Evolutionary conservation across 2,797 vertebrate species (phyloP), one percentile per base, ranked within the genome.

Genomic region (Neomorphus geoffroyi): DNA sequence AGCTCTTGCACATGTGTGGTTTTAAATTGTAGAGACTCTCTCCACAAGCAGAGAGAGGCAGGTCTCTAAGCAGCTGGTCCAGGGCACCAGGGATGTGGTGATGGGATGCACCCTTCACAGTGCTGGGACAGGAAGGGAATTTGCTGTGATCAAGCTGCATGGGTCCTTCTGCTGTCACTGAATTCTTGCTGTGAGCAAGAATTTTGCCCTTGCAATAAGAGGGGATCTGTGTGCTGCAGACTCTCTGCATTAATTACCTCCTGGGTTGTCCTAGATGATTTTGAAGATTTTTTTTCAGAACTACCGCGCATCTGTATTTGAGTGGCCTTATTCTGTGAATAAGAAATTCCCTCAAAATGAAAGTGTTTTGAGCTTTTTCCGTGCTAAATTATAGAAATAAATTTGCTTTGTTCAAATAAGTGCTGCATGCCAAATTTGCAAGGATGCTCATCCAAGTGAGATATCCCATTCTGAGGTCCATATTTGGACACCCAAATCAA

Each of bases 401-500:
- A 93, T 96, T 96, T 82, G 72, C 94, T 97, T 96, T 93, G 91
- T 94, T 96, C 94, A 95, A 96, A 39, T 95, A 92, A 81, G 51
- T 1, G 14, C 90, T 51, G 45, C 7, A 6, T 13, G 95, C 91
- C 95, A 97, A 93, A 97, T 96, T 79, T 91, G 61, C 88, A 60
- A 90, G 91, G 87, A 92, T 95, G 90, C 94, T 96, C 90, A 93
- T 97, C 94, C 92, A 90, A 95, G 90, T 93, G 88, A 94, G 85
- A 96, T 95, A 97, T 77, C 92, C 91, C 94, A 81, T 92, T 95
- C 94, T 88, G 80, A 96, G 94, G 94, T 90, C 96, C 95, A 90
- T 97, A 96, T 93, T 97, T 97, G 94, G 95, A 94, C 94, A 95
- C 92, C 87, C 77, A 81, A 93, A 92, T 95, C 94, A 95, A 92